Conservation (phyloP, 37 sponge, comb jelly and placozoan genomes). For the Chondrosia reniformis region DNA sequence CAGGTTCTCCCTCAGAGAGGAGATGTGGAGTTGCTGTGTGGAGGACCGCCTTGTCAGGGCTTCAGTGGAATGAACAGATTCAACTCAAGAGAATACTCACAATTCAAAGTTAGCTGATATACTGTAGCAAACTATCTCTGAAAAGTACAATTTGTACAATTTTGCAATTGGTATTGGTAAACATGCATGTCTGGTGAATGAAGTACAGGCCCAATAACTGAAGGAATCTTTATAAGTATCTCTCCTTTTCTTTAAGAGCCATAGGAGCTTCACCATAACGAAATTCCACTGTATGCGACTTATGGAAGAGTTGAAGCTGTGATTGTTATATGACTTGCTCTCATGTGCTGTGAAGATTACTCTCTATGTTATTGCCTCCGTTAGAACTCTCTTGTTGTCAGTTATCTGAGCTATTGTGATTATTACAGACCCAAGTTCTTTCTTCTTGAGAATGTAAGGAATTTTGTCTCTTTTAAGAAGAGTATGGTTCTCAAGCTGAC, state of each 20-base stretch:
- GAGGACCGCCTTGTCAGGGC: conserved; percentile 94
- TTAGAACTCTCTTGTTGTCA: conserved; percentile 79
- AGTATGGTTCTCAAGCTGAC: conserved; percentile 91
- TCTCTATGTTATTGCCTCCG: background rate
- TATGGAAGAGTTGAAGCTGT: no score
- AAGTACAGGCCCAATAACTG: no score
- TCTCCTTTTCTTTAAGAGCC: no score
- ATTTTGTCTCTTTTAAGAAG: conserved; percentile 90
- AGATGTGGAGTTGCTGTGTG: conserved; percentile 89
- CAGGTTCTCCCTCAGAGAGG: conserved; percentile 80
- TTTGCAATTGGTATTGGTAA: no score
- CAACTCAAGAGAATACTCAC: conserved; percentile 88
- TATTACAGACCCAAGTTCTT: conserved; percentile 87
- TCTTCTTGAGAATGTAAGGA: conserved; percentile 89
- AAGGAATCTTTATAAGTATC: no score
- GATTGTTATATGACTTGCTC: no score
- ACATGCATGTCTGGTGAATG: no score
- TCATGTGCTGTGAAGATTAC: background rate
- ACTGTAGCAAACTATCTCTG: no score
- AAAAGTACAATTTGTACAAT: no score
- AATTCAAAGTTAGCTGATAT: conserved; percentile 93
- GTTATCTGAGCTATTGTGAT: conserved; percentile 90
- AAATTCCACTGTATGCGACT: no score
- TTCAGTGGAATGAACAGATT: conserved; percentile 96
- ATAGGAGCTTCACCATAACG: no score